A percentile compares a stretch with the other conserved stretches of the same genome.
These are phyloP conservation scores for Neodiprion lecontei DNA, from an alignment of 1,140 invertebrate genomes.

Conservation along the genomic window DNA sequence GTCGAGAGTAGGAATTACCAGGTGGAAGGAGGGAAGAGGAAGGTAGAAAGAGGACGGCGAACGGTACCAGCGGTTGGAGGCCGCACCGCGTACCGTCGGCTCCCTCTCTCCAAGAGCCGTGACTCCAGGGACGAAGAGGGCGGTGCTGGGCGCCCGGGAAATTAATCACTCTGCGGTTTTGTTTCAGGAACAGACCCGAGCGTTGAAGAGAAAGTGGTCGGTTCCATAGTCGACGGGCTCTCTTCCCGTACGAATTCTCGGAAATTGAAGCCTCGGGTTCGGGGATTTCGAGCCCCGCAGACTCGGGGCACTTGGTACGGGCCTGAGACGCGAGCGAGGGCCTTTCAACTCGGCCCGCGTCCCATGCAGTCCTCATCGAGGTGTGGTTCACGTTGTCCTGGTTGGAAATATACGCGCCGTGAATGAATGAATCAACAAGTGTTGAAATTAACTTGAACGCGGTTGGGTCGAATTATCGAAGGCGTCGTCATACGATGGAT, in stretches of 20 bases:
- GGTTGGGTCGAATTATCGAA: background rate
- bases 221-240: no score
- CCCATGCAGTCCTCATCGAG: constrained; percentile 43
- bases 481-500: background rate
- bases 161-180: no score
- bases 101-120: constrained; percentile 33
- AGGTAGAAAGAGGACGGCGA: constrained; percentile 37
- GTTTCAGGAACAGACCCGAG: no score
- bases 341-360: constrained; percentile 47
- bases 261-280: no score
- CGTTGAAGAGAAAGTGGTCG: no score
- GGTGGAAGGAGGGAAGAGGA: constrained; percentile 29
- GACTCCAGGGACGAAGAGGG: background rate
- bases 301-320: background rate
- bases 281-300: no score
- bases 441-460: background rate
- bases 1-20: background rate
- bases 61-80: constrained; percentile 38
- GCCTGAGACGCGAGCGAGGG: constrained; percentile 43
- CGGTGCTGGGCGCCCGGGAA: no score
- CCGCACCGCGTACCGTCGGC: constrained; percentile 22
- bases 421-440: background rate
- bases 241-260: no score
- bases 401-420: background rate
- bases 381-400: constrained; percentile 43